phyloP scores from a whole-genome alignment of 1,140 invertebrate species.

The Bombus fervidus region DNA sequence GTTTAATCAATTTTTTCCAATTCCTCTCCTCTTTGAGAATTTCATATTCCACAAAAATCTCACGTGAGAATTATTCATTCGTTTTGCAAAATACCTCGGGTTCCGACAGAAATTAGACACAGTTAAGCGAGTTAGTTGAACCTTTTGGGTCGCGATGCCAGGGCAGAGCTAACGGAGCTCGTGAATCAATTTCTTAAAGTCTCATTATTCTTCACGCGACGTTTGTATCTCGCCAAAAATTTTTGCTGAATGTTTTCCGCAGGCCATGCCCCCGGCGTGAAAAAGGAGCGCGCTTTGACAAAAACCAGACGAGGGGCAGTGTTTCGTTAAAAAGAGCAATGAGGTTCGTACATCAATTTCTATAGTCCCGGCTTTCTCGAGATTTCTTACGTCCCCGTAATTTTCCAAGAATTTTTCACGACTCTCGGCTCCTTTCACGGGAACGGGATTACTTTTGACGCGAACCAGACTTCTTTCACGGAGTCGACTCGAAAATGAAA shows the following conservation, averaged over 20 bases:
- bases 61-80: no score
- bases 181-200: not conserved
- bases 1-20: no score
- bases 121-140: not conserved
- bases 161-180: not conserved
- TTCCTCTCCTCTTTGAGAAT: no score
- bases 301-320: not conserved
- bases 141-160: not conserved
- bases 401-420: not conserved
- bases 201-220: not conserved
- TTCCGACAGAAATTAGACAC: not conserved
- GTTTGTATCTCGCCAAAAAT: not conserved
- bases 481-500: not conserved
- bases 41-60: no score
- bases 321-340: conserved; percentile 3
- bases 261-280: not conserved
- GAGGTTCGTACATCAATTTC: not conserved
- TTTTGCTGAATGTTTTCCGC: not conserved
- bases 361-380: not conserved
- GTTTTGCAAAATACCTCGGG: no score
- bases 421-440: no score
- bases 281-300: not conserved
- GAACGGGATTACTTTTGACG: not conserved
- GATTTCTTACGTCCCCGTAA: no score
- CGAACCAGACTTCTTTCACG: not conserved